Evolutionary conservation across 2,888 invertebrate genomes (phyloP), one percentile per base, ranked within the genome.

Genomic region (Tetragnatha montana): DNA sequence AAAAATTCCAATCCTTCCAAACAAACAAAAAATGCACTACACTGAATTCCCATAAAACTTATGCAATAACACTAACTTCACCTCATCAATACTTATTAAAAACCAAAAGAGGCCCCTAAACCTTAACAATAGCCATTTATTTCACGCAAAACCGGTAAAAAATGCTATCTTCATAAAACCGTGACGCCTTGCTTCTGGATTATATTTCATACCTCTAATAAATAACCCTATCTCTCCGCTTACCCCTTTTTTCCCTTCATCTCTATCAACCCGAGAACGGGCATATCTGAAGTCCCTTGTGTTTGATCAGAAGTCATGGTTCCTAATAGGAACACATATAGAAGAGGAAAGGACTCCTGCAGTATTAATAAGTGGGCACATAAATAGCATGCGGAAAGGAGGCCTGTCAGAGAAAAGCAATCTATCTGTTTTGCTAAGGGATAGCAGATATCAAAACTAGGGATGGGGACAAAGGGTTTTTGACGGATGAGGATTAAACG

Each of bases 401-500:
- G 60, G 60, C 60, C 17, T 60, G 60, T 60, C 60, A 60, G 17
- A 12, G 60, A 60, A 60, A 60, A 60, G 60, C 17, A 60, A 60
- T 60, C 60, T 60, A 60, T 60, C 60, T 60, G 60, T 60, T 35
- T 35, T 17, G 60, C 4, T 17, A 60, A 17, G 8, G 12, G 60
- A 7, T 60, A 60, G 60, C 14, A 60, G 60, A 35, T 35, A 60
- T 60, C 60, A 60, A 35, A 60, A 12, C 35, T 73, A 14, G 73
- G 14, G 22, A 73, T 8, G 76, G 76, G 50, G 50, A 76, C 76
- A 76, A 76, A 50, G 50, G 76, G 50, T 49, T 60, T 60, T 50
- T 76, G 76, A 76, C 76, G 10, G 76, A 76, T 76, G 50, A 10
- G 76, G 60, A 76, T 50, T 35, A 49, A n/a, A 49, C 76, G n/a